Conservation (phyloP, 2,888 invertebrate genomes). For the Nipponacmea schrenckii region DNA sequence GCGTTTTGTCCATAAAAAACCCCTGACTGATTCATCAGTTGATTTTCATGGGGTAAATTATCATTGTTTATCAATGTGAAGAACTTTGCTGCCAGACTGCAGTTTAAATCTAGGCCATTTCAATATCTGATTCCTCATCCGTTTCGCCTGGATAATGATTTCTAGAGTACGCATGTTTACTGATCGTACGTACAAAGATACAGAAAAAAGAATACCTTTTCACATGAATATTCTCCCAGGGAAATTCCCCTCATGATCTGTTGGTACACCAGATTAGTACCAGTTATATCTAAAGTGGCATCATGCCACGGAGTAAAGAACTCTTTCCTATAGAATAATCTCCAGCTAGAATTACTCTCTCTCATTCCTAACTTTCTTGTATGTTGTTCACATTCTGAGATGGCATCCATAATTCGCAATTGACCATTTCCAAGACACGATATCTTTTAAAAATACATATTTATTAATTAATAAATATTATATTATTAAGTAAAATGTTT, state of each 20-base stretch:
- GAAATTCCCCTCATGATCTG: conserved; percentile 57
- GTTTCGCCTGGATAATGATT: too few relatives aligned
- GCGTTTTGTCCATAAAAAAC: too few relatives aligned
- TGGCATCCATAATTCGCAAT: conserved; percentile 57
- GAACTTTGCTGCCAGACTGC: too few relatives aligned
- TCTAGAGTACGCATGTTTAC: too few relatives aligned
- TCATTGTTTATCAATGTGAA: too few relatives aligned
- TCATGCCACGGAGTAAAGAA: conserved; percentile 57
- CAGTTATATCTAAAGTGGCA: conserved; percentile 35
- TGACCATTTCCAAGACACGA: conserved; percentile 57
- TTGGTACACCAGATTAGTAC: conserved; percentile 52
- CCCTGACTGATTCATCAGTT: too few relatives aligned
- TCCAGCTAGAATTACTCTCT: conserved; percentile 56
- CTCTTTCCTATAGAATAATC: conserved; percentile 57
- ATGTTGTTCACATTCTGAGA: conserved; percentile 58
- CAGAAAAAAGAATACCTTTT: conserved; percentile 42
- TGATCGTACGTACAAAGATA: too few relatives aligned
- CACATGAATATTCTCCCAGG: conserved; percentile 54
- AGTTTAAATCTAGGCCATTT: too few relatives aligned
- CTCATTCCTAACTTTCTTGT: conserved; percentile 53
- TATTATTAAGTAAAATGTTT: too few relatives aligned
- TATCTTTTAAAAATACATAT: conserved; percentile 45
- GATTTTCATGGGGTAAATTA: too few relatives aligned
- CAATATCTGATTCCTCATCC: too few relatives aligned
- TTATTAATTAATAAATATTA: neutral